phyloP scores from a whole-genome alignment of 1,140 invertebrate genomes.

The Ericerus pela region DNA sequence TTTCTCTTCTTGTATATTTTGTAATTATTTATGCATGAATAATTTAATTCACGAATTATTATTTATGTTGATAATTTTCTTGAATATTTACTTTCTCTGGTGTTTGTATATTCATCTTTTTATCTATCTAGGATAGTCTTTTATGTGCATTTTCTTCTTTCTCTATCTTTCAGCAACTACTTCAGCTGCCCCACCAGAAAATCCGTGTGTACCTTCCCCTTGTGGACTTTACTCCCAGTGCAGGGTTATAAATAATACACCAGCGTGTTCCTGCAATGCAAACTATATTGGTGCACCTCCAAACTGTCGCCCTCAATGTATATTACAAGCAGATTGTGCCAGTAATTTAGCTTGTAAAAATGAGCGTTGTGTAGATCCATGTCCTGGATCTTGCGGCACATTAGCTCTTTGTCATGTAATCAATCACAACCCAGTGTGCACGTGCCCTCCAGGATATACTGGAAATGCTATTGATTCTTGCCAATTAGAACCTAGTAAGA shows the following conservation, averaged over 20 bases:
- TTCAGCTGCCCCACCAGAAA: conserved; percentile 37
- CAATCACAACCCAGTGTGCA: conserved; percentile 41
- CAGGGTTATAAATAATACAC: conserved; percentile 31
- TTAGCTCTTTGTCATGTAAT: conserved; percentile 38
- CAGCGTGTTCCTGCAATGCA: conserved; percentile 38
- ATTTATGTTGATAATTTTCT: conserved; percentile 25
- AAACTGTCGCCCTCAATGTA: conserved; percentile 39
- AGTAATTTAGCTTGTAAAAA: conserved; percentile 36
- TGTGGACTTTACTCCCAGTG: conserved; percentile 44
- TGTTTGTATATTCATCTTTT: conserved; percentile 32
- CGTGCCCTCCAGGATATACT: conserved; percentile 40
- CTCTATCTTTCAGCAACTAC: conserved; percentile 24
- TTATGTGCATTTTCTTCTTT: conserved; percentile 21
- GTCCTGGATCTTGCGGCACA: conserved; percentile 38
- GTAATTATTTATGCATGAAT: too few species aligned
- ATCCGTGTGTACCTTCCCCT: conserved; percentile 49
- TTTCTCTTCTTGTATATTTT: too few species aligned
- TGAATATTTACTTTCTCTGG: conserved; percentile 36
- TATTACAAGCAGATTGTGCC: conserved; percentile 37
- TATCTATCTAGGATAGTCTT: conserved; percentile 19
- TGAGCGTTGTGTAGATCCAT: conserved; percentile 38
- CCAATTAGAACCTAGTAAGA: conserved; percentile 20
- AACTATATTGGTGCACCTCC: conserved; percentile 39
- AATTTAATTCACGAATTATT: background rate
- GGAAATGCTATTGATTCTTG: conserved; percentile 34